Percentiles rank a stretch among this genome's conserved stretches.
These are phyloP conservation scores for Eustalomyia histrio DNA, from an alignment of 2,888 invertebrate genomes.

Conservation along the genomic window DNA sequence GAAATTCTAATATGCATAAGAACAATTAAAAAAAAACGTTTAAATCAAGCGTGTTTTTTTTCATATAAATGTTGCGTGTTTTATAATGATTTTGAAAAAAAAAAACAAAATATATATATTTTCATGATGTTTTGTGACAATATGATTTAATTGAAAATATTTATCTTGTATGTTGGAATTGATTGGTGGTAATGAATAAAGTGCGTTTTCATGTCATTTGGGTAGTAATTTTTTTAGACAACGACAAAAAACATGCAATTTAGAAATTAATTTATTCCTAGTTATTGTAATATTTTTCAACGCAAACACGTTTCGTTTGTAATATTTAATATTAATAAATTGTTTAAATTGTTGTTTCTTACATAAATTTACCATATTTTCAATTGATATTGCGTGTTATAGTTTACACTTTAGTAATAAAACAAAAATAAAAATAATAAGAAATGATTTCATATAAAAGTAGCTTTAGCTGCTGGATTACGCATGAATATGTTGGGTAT, in stretches of 20 bases:
- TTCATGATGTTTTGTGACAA: no score
- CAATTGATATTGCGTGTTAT: not conserved
- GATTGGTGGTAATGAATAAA: conserved; percentile 26
- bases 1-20: not conserved
- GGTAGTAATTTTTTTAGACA: not conserved
- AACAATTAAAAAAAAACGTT: conserved; percentile 10
- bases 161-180: not conserved
- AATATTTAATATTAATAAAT: not conserved
- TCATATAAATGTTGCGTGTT: conserved; percentile 39
- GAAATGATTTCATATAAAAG: conserved; percentile 3
- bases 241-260: conserved; percentile 26
- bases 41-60: not conserved
- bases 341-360: conserved; percentile 8
- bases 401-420: not conserved
- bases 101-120: not conserved
- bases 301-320: not conserved
- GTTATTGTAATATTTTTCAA: not conserved
- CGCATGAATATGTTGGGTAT: conserved; percentile 3
- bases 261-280: conserved; percentile 28
- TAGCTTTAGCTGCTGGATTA: not conserved
- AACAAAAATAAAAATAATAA: not conserved
- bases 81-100: conserved; percentile 16
- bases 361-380: not conserved
- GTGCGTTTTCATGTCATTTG: conserved; percentile 40
- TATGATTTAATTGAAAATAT: not conserved